These are phyloP conservation scores for Anguilla marmorata DNA, from an alignment of 2,797 vertebrate species.

Conservation along the genomic window DNA sequence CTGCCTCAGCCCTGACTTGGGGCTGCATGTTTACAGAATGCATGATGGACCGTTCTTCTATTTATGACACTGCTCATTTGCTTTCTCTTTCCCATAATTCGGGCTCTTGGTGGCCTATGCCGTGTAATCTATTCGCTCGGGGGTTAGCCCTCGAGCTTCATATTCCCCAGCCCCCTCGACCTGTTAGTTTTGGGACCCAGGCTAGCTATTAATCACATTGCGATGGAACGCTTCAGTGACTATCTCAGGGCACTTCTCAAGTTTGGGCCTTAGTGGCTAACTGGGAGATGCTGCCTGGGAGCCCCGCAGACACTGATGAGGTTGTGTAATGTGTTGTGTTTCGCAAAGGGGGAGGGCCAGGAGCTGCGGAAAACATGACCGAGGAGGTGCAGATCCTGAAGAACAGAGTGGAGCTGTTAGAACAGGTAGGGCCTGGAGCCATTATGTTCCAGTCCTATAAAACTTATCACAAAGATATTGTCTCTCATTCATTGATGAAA, in stretches of 20 bases:
- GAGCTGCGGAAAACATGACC: constrained; percentile 62
- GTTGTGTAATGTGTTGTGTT: constrained; percentile 28
- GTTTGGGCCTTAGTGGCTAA: constrained; percentile 16
- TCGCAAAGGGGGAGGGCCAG: constrained; percentile 60
- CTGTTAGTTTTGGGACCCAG: constrained; percentile 19
- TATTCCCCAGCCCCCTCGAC: constrained; percentile 30
- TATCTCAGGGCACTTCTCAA: constrained; percentile 13
- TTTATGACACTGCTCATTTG: constrained; percentile 49
- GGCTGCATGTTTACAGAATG: constrained; percentile 27
- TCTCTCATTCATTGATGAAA: neutral
- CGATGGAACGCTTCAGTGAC: constrained; percentile 25
- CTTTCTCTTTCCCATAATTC: constrained; percentile 40
- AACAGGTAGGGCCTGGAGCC: constrained; percentile 74
- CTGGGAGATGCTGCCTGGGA: neutral
- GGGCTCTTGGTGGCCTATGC: constrained; percentile 12
- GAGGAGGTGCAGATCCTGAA: constrained; percentile 81
- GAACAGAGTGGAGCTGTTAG: constrained; percentile 80
- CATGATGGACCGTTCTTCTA: constrained; percentile 44
- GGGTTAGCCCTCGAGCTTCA: constrained; percentile 27
- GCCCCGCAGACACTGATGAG: constrained; percentile 31
- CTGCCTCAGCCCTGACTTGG: constrained; percentile 10
- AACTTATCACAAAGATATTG: neutral
- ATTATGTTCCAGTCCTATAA: neutral
- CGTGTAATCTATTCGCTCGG: constrained; percentile 27
- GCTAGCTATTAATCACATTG: constrained; percentile 39